Conservation (phyloP, 2,888 invertebrate species). For the Lampropteryx suffumata region DNA sequence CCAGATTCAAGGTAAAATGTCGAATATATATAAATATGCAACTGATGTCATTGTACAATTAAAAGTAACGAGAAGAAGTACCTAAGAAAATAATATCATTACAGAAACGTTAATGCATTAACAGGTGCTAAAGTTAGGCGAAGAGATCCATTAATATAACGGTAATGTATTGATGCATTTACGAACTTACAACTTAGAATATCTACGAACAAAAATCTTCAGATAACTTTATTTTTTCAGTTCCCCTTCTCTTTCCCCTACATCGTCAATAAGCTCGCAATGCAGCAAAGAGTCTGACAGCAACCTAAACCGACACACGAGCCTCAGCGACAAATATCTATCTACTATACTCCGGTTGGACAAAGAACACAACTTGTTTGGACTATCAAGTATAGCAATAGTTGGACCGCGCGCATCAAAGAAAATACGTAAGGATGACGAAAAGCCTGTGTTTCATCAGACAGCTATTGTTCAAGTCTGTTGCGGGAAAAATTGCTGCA, state of each 20-base stretch:
- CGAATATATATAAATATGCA: not conserved
- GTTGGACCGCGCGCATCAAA: constrained; percentile 52
- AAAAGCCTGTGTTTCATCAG: constrained; percentile 66
- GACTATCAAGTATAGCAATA: constrained; percentile 67
- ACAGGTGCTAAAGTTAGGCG: constrained; percentile 58
- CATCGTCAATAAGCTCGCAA: constrained; percentile 46
- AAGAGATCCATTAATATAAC: constrained; percentile 18
- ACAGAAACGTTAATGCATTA: constrained; percentile 68
- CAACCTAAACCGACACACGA: constrained; percentile 35
- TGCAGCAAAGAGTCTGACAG: constrained; percentile 53
- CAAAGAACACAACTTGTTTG: constrained; percentile 73
- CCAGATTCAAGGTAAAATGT: constrained; percentile 62
- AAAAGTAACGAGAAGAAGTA: no score
- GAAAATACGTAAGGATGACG: constrained; percentile 55
- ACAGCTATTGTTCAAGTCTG: constrained; percentile 73
- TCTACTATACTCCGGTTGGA: constrained; percentile 71
- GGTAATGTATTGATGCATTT: constrained; percentile 10
- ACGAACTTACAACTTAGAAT: no score
- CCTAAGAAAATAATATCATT: constrained; percentile 54
- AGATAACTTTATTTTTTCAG: constrained; percentile 43
- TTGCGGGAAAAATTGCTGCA: constrained; percentile 56
- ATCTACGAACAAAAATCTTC: not conserved
- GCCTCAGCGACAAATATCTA: constrained; percentile 57
- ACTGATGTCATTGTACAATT: constrained; percentile 32
- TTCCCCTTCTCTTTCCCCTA: constrained; percentile 55